Base-by-base conservation (phyloP, 2,797 vertebrate genomes). In the Pteronotus mesoamericanus region DNA sequence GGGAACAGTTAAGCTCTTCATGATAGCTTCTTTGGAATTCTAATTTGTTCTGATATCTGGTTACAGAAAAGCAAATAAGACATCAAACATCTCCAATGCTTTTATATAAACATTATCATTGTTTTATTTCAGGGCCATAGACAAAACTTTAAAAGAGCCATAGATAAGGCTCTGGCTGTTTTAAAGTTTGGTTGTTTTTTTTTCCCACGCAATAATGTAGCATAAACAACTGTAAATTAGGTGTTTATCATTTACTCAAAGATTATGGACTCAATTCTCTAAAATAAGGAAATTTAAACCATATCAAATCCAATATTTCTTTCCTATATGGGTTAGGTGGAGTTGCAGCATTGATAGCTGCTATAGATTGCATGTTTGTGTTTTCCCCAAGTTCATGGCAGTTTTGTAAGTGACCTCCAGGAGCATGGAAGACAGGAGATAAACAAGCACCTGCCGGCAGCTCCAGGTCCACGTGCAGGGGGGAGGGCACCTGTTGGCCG, bases 381-480 rank as follows among this genome's bases (percentile, higher is more conserved):
- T 37, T 26, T 5, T 4, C 16, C 46, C 8, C 21, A 4, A 11
- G 55, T 66, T 72, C 22, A 61, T 9, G 0, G 98, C 99, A 0
- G 99, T 99, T 99, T 99, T 99, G 98, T 99, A 99, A 5, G 99
- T 99, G 95, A 99, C 99, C 97, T 99, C 99, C 87, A 99, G 97
- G 95, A 99, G 95, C 99, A 99, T 99, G 83, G 99, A 98, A 0
- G 99, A 99, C 92, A 99, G 99, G 98, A 99, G 97, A 94, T 99
- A 99, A 91, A 99, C 98, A 19, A 92, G 99, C 99, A 24, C 99
- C 99, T 96, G 99, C 99, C 83, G 99, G 97, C 79, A 99, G 98
- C 98, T 99, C 99, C 97, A 99, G 98, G 98, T 99, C 99, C 96
- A 99, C 99, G 98, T 99, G 99, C 99, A 99, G 99, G 97, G 99